These are phyloP conservation scores for Disparrhopalites patrizii DNA, from an alignment of 2,888 invertebrate genomes.

Conservation along the genomic window DNA sequence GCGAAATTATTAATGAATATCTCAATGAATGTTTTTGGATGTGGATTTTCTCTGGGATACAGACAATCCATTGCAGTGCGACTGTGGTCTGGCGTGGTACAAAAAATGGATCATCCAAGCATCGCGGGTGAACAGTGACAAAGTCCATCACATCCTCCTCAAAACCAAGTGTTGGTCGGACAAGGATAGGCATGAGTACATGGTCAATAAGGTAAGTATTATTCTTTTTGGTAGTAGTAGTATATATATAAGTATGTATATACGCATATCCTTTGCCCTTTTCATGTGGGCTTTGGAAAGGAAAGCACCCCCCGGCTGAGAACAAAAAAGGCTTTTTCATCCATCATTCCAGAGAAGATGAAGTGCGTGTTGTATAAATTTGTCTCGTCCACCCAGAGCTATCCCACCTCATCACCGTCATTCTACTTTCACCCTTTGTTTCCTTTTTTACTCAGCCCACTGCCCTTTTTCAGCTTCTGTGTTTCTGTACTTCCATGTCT, in stretches of 20 bases:
- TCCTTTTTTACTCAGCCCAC: neutral
- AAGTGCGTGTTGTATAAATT: too few relatives aligned
- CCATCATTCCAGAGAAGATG: too few relatives aligned
- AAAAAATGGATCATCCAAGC: slow-evolving; percentile 64
- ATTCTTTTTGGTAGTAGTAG: neutral
- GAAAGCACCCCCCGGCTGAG: too few relatives aligned
- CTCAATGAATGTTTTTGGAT: too few relatives aligned
- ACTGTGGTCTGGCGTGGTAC: slow-evolving; percentile 85
- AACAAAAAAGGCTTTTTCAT: too few relatives aligned
- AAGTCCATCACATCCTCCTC: slow-evolving; percentile 35
- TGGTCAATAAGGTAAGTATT: slow-evolving; percentile 42
- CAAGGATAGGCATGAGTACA: slow-evolving; percentile 45
- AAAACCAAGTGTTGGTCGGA: slow-evolving; percentile 47
- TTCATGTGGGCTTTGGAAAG: too few relatives aligned
- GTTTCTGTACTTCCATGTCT: neutral
- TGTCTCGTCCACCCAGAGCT: neutral
- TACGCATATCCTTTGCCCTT: too few relatives aligned
- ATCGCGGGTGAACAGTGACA: slow-evolving; percentile 32
- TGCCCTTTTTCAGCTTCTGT: neutral
- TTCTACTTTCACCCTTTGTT: neutral
- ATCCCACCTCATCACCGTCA: neutral
- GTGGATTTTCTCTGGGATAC: too few relatives aligned
- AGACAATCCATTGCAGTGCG: slow-evolving; percentile 86
- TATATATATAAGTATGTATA: neutral
- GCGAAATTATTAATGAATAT: too few relatives aligned